Evolutionary conservation across 2,888 invertebrate genomes (phyloP).

Genomic region (Caenorhabditis virilis): DNA sequence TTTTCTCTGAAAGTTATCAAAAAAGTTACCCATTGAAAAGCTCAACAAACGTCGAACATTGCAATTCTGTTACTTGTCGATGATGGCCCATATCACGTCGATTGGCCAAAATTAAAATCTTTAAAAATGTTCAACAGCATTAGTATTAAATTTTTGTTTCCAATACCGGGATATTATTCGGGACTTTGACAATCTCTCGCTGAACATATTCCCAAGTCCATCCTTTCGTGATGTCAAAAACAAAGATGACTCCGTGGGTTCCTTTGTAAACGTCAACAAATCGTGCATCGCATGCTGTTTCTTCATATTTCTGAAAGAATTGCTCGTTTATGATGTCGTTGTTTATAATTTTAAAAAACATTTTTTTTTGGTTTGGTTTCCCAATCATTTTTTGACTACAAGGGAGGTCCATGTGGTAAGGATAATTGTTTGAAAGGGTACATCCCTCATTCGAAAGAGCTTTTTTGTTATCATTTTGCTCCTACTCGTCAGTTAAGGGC

Average conservation of each 20-base stretch:
- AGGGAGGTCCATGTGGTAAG: too few species aligned
- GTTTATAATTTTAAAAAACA: constrained; percentile 2
- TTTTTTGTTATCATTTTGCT: too few species aligned
- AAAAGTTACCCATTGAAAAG: constrained; percentile 41
- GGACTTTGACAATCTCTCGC: constrained; percentile 58
- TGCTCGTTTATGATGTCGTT: background rate
- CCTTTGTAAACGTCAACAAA: constrained; percentile 95
- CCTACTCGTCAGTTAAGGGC: too few species aligned
- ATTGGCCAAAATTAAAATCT: constrained; percentile 85
- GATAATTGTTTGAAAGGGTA: too few species aligned
- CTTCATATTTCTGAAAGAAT: constrained; percentile 64
- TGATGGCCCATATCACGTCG: constrained; percentile 97
- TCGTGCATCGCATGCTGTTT: constrained; percentile 81
- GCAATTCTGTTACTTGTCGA: constrained; percentile 77
- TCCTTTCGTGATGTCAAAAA: constrained; percentile 91
- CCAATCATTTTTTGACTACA: too few species aligned
- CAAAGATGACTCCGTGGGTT: constrained; percentile 86
- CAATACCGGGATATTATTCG: constrained; percentile 29
- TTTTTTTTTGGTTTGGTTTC: too few species aligned
- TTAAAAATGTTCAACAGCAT: constrained; percentile 62
- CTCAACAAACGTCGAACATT: constrained; percentile 40
- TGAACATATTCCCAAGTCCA: constrained; percentile 96
- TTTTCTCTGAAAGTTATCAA: background rate
- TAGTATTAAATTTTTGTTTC: background rate
- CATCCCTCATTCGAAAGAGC: too few species aligned